phyloP scores from a whole-genome alignment of 2,113 vertebrate genomes.

The Leptodactylus fuscus region DNA sequence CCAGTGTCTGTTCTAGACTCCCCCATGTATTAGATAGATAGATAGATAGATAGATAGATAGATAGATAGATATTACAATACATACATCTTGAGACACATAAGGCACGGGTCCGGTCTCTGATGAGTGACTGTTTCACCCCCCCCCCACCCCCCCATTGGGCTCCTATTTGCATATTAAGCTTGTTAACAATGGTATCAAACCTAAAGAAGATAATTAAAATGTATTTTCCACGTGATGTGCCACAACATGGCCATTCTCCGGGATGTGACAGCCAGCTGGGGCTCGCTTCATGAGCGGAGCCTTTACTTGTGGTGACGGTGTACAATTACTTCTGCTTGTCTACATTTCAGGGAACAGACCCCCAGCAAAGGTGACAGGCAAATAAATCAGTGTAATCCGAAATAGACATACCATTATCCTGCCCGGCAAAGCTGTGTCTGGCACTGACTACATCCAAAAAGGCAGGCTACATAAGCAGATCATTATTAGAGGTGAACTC shows the following conservation, averaged over 20 bases:
- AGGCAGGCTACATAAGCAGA: neutral
- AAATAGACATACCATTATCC: constrained; percentile 36
- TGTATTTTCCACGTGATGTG: constrained; percentile 28
- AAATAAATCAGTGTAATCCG: constrained; percentile 48
- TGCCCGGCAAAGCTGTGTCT: constrained; percentile 9
- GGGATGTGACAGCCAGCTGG: constrained; percentile 36
- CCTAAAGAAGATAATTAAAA: constrained; percentile 42
- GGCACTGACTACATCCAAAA: neutral
- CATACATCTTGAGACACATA: neutral
- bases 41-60: neutral
- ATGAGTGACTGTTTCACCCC: neutral
- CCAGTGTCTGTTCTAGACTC: no score
- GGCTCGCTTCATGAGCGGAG: neutral
- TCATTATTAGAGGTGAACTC: constrained; percentile 32
- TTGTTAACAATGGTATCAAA: constrained; percentile 25
- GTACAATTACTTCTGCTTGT: constrained; percentile 50
- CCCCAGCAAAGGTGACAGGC: constrained; percentile 41
- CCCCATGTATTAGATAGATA: neutral
- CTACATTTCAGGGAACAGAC: constrained; percentile 43
- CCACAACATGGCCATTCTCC: neutral
- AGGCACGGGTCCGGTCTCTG: neutral
- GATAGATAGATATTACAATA: neutral
- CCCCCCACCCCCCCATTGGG: no score
- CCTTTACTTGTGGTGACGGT: constrained; percentile 12
- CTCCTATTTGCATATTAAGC: constrained; percentile 29